Base-by-base conservation (phyloP, 2,888 invertebrate species). In the Esperia sulphurella region DNA sequence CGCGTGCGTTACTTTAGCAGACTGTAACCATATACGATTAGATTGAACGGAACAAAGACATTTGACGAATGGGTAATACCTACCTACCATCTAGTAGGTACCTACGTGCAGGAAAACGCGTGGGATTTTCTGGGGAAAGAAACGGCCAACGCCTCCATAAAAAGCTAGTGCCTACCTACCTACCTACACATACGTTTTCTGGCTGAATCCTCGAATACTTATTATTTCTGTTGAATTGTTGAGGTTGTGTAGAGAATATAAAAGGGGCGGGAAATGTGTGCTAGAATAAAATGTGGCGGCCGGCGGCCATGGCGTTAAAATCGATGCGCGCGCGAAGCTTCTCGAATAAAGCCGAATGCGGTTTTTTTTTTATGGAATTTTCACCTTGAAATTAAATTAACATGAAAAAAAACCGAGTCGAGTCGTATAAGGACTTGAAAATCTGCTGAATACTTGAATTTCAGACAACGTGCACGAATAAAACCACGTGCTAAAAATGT, bases 241-340 rank as follows among this genome's bases (percentile, higher is more conserved):
- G 2, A 21, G 21, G 5, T 5, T 21, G 2, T 21, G 21, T 21
- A 21, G 9, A 7, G 1, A 31, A 21, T 5, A 41, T 35, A 41
- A 48, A 50, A 45, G 39, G 52, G 5, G 21, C 21, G 21, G 21
- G 21, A 21, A 21, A 21, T 21, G n/a, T n/a, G n/a, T n/a, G n/a
- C n/a, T n/a, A 21, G 21, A 21, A 21, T 21, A 21, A 21, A 21
- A 21, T 21, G 21, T 3, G 5, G 21, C 21, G 21, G 35, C 6
- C 35, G n/a, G 73, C 75, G 54, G 75, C 76, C 79, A 77, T 79
- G 63, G 57, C 51, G 52, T 46, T n/a, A 57, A 75, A 75, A 83
- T 81, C 81, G 66, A 83, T 83, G 49, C 49, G 33, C 50, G 54
- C 40, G 50, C 44, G 79, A 84, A 82, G 47, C 40, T 82, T 83